Base-by-base conservation (phyloP, 2,113 vertebrate genomes). In the Albula glossodonta region DNA sequence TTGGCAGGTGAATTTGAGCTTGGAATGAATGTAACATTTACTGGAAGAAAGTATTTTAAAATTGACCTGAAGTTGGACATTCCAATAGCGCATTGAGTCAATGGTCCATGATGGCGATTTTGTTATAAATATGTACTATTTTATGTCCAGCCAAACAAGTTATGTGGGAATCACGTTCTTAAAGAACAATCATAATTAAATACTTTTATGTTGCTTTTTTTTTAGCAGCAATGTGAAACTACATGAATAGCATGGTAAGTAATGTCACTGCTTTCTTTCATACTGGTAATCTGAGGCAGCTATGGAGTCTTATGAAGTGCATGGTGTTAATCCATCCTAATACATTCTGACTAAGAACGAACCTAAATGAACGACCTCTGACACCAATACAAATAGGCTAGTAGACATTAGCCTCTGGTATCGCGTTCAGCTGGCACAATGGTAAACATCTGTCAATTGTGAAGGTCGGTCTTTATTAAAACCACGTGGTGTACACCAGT, bases 381-480 rank as follows among this genome's bases (percentile, higher is more conserved):
- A 79, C 84, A 79, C 51, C 41, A n/a, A 19, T 50, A 85, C 77
- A 80, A 48, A 85, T 60, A 57, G 74, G 31, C 74, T n/a, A 25
- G 70, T 48, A 19, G 3, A 78, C 74, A 77, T 78, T 15, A 41
- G 52, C 51, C 52, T 49, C 41, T 85, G 77, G 52, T 80, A 22
- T 13, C 6, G 31, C 25, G 11, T 22, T 53, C 41, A 56, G 22
- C 25, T 57, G 13, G 25, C 70, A 41, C 52, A 41, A 79, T 85
- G 78, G 31, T 70, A 51, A 79, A 78, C 84, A 85, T 85, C 84
- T 85, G 84, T 85, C 41, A 70, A 50, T 85, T 80, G 77, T 85
- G 74, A 17, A 13, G 52, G 52, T 60, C 3, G 51, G 22, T 84
- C 63, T 84, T 84, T 84, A 85, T 85, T 85, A 50, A 60, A 85